Evolutionary conservation across 2,888 invertebrate species (phyloP).

Genomic region (Eristalis intricaria): DNA sequence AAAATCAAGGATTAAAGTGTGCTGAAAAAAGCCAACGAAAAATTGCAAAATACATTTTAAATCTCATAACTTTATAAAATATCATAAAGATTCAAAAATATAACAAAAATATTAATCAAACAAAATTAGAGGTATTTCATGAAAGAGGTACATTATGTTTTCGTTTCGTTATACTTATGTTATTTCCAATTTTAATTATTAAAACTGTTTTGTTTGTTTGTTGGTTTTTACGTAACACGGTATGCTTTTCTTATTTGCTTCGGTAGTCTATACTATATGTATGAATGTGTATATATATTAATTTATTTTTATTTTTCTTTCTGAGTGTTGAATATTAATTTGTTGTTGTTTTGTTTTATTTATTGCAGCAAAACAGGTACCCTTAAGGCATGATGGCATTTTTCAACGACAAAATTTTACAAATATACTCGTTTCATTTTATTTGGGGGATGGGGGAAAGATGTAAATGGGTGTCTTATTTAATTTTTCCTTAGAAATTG

Average conservation of each 20-base stretch:
- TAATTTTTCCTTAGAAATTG: neutral
- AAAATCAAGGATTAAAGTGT: no score
- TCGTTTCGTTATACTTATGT: constrained; percentile 58
- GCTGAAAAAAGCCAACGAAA: no score
- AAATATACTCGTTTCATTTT: constrained; percentile 42
- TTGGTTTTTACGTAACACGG: constrained; percentile 8
- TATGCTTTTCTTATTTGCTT: constrained; percentile 51
- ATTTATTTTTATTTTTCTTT: constrained; percentile 31
- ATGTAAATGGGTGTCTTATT: constrained; percentile 45
- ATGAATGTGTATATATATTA: constrained; percentile 7
- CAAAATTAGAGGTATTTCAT: constrained; percentile 57
- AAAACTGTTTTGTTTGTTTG: constrained; percentile 12
- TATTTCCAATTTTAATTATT: constrained; percentile 42
- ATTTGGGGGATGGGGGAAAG: constrained; percentile 12
- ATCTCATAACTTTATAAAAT: neutral
- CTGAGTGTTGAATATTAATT: constrained; percentile 59
- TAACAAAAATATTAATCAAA: constrained; percentile 11
- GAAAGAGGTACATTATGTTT: constrained; percentile 61
- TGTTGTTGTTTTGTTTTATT: constrained; percentile 46
- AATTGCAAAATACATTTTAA: no score
- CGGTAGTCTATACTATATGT: constrained; percentile 35
- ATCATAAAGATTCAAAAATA: neutral
- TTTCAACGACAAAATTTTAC: constrained; percentile 61
- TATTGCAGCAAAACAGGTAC: constrained; percentile 71
- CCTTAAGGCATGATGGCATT: constrained; percentile 72